These are phyloP conservation scores for Drosophila malerkotliana DNA, from an alignment of 1,140 invertebrate species.

Conservation along the genomic window DNA sequence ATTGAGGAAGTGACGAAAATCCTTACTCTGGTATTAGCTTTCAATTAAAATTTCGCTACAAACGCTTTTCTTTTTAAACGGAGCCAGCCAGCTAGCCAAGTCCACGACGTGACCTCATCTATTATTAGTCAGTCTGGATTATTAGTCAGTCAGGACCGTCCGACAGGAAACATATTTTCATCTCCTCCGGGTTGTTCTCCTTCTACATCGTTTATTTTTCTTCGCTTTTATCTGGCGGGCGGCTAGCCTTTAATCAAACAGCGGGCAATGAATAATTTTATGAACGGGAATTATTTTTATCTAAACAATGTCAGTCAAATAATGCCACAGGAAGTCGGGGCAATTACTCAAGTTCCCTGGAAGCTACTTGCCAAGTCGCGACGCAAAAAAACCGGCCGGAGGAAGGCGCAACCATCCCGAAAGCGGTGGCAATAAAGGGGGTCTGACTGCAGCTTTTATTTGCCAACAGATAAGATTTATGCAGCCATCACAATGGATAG, in stretches of 20 bases:
- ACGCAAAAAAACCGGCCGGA: not conserved
- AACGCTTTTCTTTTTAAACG: not conserved
- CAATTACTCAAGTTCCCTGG: conserved; percentile 68
- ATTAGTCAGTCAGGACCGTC: conserved; percentile 5
- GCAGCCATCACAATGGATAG: conserved; percentile 34
- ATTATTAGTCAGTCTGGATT: conserved; percentile 18
- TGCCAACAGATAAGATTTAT: conserved; percentile 42
- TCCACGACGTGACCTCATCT: conserved; percentile 26
- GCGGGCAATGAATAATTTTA: conserved; percentile 51
- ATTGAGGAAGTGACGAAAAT: conserved; percentile 16
- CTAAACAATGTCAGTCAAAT: conserved; percentile 27
- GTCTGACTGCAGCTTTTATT: conserved; percentile 51
- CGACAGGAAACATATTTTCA: conserved; percentile 5
- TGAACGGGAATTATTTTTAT: conserved; percentile 47
- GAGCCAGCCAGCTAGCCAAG: not conserved
- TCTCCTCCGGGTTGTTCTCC: not conserved
- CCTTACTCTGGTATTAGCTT: conserved; percentile 36
- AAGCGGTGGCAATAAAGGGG: not conserved
- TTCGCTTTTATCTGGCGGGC: not conserved
- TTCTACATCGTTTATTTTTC: not conserved
- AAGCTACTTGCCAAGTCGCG: conserved; percentile 48
- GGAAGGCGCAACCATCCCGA: conserved; percentile 1
- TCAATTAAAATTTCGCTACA: conserved; percentile 34
- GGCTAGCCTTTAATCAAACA: conserved; percentile 53
- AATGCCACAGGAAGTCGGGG: conserved; percentile 5